Evolutionary conservation across 2,113 vertebrate species (phyloP), one percentile per base, ranked within the genome.

Genomic region (Pteruthius melanotis): DNA sequence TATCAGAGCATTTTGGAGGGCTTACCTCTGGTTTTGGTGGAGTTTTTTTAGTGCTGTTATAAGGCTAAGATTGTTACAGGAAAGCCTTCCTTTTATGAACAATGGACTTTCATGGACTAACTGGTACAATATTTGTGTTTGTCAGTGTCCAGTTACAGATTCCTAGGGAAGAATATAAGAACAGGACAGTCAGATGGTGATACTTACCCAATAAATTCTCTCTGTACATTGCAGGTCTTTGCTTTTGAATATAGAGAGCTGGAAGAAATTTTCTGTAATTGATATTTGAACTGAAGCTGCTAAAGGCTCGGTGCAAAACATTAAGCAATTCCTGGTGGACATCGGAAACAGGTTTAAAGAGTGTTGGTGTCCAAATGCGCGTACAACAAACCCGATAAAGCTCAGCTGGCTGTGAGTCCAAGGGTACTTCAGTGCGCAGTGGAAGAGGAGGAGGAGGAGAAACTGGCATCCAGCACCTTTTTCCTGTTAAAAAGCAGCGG

Each of bases 401-500:
- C n/a, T 45, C 61, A 40, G 24, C 33, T 79, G 24, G 7, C 39
- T 77, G 31, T 40, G 21, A 61, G 23, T 39, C 50, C 78, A 10
- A 63, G 37, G 35, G 13, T 19, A 1, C 20, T 31, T 45, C 22
- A 28, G 7, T 5, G 18, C 0, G 0, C 26, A 3, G 40, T 2
- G 16, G 57, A 59, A 70, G n/a, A 7, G 12, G 45, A n/a, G 31
- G 45, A n/a, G 31, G 35, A 71, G 61, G 21, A 80, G 9, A 30
- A 47, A 7, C 6, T 4, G 14, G 12, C 27, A 6, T 30, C 56
- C 54, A 42, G 56, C 42, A 3, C 15, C 4, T 24, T 40, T 18
- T 35, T 57, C 40, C n/a, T 31, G 16, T 35, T 47, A 27, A 75
- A 15, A 42, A 33, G 6, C 7, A 80, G 28, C 92, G 49, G 71